A percentile compares a stretch with the other conserved stretches of the same genome.
phyloP scores from a whole-genome alignment of 1,140 invertebrate genomes.

The Zaprionus tsacasi region DNA sequence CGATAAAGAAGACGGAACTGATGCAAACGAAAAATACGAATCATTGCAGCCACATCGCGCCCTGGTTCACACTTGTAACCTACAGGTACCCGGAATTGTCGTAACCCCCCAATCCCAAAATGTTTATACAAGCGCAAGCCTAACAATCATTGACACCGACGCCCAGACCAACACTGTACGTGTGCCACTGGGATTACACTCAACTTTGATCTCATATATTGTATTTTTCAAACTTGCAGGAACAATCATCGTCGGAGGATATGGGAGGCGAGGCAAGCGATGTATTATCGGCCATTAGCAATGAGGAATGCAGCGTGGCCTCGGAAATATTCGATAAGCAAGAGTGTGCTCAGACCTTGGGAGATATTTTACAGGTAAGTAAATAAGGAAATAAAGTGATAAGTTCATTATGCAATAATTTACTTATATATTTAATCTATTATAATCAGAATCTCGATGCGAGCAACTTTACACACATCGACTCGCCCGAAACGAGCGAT shows the following conservation, averaged over 20 bases:
- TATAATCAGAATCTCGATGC: slow-evolving; percentile 70
- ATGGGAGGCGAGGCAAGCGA: slow-evolving; percentile 83
- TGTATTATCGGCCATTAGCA: slow-evolving; percentile 88
- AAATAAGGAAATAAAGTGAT: neutral
- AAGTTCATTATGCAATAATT: neutral
- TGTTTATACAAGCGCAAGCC: slow-evolving; percentile 82
- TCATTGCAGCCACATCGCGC: slow-evolving; percentile 28
- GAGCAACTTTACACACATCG: slow-evolving; percentile 90
- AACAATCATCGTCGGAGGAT: slow-evolving; percentile 79
- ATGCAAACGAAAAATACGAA: slow-evolving; percentile 51
- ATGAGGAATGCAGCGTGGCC: slow-evolving; percentile 88
- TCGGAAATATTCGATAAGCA: slow-evolving; percentile 87
- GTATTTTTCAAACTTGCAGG: slow-evolving; percentile 41
- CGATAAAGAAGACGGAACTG: slow-evolving; percentile 27
- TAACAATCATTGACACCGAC: slow-evolving; percentile 88
- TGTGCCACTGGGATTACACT: slow-evolving; percentile 32
- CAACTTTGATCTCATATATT: neutral
- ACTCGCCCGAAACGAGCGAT: slow-evolving; percentile 92
- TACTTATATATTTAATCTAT: neutral
- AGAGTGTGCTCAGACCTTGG: slow-evolving; percentile 60
- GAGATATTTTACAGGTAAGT: slow-evolving; percentile 82
- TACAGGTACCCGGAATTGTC: slow-evolving; percentile 81
- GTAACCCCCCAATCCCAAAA: slow-evolving; percentile 76
- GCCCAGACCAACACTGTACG: slow-evolving; percentile 75
- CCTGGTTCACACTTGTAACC: slow-evolving; percentile 72